Evolutionary conservation across 2,113 vertebrate genomes (phyloP), one percentile per base, ranked within the genome.

Genomic region (Gorsachius goisagi): DNA sequence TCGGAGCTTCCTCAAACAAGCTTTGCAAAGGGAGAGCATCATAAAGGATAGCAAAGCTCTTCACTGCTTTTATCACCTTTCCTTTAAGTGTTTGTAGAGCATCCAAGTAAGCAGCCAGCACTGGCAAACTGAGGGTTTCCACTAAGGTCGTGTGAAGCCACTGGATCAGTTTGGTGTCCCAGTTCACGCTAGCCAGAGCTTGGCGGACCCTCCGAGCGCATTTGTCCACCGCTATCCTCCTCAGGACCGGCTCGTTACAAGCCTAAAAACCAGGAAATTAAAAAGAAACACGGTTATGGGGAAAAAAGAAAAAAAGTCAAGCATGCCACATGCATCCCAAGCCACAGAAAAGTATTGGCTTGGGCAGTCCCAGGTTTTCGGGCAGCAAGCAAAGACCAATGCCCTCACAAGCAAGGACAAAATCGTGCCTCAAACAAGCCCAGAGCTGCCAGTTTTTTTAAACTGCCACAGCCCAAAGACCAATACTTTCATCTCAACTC

Each of bases 1-100:
- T 4, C 30, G 30, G 21, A 35, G 21, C 16, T 11, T 13, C 59
- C n/a, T 32, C 6, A 12, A 55, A 55, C 0, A 1, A 30, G 44
- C 24, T 30, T 23, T 7, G 11, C 0, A 4, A 13, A 9, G 5
- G 47, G 10, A 68, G 28, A 56, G 8, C 0, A 0, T 3, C 6
- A 2, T 4, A 49, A 7, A 11, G 0, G 6, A 12, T 4, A 35
- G 11, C 35, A 20, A 59, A 28, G 6, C 2, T 16, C 49, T 15
- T 10, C 32, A 2, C 18, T 39, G 58, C 66, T 9, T 35, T 28
- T 3, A 11, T 97, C 95, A 99, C 99, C 99, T 99, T 99, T 98
- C 99, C 99, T 96, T 99, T 99, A 18, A 99, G 98, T 0, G 99
- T 99, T 97, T 99, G 99, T 97, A 99, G 96, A 39, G 99, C 99